Base-by-base conservation (phyloP, 2,113 vertebrate genomes). In the Tamias sibiricus region DNA sequence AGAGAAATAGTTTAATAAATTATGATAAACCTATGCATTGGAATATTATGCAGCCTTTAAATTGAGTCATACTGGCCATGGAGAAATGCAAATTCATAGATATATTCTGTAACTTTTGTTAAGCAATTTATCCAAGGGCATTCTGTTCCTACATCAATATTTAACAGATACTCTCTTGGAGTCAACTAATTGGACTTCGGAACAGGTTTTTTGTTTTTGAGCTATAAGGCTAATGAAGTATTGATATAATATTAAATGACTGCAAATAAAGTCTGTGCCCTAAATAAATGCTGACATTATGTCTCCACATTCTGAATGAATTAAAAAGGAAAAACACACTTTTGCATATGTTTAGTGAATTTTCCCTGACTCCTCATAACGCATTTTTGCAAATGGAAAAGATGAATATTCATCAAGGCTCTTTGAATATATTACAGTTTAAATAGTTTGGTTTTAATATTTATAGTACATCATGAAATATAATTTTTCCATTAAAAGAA, bases 351-450 rank as follows among this genome's bases (percentile, higher is more conserved):
- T 93, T 97, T 92, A 96, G 89, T 87, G 87, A 97, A 96, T 97
- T 97, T 97, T 97, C 87, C 74, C 90, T 94, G 92, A 93, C 74
- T 97, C 85, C 64, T 95, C 93, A 95, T 95, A 94, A 97, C 87
- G 76, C 91, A 91, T 85, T 96, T 96, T 96, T 93, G 86, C 87
- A 97, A 97, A 97, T 42, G n/a, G 20, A 95, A 96, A 97, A 95
- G 79, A 97, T 97, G 97, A 97, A 97, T 98, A 98, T 97, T 98
- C 97, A 98, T 97, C 87, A 94, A 95, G 71, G 71, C 30, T 94
- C 79, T 96, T 64, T 94, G 96, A 97, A 97, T 97, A 91, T 85
- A 97, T 95, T 98, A 93, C 54, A 85, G 64, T 85, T 97, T 96
- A 94, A 97, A 94, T 84, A 97, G 89, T 96, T 97, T 96, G 91